phyloP scores from a whole-genome alignment of 2,797 vertebrate species.

The Hippoglossus hippoglossus region DNA sequence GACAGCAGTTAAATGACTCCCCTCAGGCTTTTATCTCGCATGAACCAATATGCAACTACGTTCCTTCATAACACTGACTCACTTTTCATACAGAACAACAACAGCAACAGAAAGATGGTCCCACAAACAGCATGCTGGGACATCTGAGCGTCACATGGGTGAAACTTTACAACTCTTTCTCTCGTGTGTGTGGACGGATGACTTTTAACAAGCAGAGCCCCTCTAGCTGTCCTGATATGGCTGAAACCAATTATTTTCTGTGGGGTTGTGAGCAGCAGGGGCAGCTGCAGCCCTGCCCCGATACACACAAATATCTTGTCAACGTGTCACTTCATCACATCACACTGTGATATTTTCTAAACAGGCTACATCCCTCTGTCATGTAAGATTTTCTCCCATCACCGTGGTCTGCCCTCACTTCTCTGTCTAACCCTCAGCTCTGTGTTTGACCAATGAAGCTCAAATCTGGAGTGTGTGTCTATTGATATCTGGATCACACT shows the following conservation, averaged over 20 bases:
- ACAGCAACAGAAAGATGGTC: not conserved
- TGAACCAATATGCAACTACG: not conserved
- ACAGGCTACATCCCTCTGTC: conserved; percentile 63
- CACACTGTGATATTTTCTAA: conserved; percentile 59
- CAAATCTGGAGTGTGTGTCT: not conserved
- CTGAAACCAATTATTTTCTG: conserved; percentile 29
- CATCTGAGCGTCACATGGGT: conserved; percentile 15
- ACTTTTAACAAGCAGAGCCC: conserved; percentile 27
- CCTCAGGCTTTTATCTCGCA: conserved; percentile 5
- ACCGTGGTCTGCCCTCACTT: conserved; percentile 14
- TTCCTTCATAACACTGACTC: conserved; percentile 31
- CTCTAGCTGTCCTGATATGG: conserved; percentile 11
- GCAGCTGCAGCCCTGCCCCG: conserved; percentile 20
- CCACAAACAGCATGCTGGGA: conserved; percentile 6
- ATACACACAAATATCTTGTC: conserved; percentile 31
- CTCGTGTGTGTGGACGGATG: conserved; percentile 15
- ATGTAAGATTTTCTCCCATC: conserved; percentile 24
- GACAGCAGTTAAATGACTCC: conserved; percentile 39
- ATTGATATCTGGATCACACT: not conserved
- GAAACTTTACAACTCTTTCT: conserved; percentile 6
- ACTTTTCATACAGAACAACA: conserved; percentile 10
- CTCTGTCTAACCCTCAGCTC: not conserved
- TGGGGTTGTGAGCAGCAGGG: conserved; percentile 9
- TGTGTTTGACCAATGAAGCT: too few relatives aligned
- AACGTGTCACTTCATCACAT: conserved; percentile 57